phyloP scores from a whole-genome alignment of 1,140 invertebrate genomes.

The Aphelenchoides fujianensis region DNA sequence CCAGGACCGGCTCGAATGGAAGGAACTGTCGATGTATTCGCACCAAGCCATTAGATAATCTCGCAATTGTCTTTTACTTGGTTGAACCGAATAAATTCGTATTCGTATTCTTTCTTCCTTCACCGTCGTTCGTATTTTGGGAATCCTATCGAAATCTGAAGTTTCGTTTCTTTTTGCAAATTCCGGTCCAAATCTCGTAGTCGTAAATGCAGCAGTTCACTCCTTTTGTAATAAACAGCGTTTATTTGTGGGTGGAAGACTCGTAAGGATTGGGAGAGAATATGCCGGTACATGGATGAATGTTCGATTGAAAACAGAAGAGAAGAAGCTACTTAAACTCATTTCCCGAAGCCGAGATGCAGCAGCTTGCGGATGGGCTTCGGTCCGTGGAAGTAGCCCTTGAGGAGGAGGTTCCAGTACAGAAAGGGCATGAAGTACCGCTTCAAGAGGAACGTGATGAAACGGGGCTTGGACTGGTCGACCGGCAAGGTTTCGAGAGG shows the following conservation, averaged over 20 bases:
- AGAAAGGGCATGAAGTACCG: conserved; percentile 80
- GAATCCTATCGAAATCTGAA: too few species aligned
- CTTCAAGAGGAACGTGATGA: conserved; percentile 79
- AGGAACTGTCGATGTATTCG: too few species aligned
- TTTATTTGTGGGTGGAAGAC: background rate
- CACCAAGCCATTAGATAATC: too few species aligned
- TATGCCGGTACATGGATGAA: background rate
- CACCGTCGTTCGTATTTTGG: too few species aligned
- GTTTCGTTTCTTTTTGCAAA: background rate
- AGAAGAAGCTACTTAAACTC: background rate
- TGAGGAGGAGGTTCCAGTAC: conserved; percentile 88
- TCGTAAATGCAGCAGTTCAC: background rate
- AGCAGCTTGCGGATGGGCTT: conserved; percentile 71
- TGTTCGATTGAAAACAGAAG: background rate
- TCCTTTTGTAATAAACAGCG: background rate
- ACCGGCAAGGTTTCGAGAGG: conserved; percentile 89
- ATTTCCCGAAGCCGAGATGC: conserved; percentile 12
- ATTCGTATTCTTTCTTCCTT: too few species aligned
- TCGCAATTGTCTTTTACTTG: too few species aligned
- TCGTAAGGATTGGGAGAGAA: background rate
- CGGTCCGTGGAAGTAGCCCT: conserved; percentile 82
- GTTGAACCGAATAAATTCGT: too few species aligned
- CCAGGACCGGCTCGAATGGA: too few species aligned
- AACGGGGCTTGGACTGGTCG: conserved; percentile 78
- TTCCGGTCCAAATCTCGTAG: too few species aligned